Evolutionary conservation across 2,888 invertebrate genomes (phyloP).

Genomic region (Troides helena): DNA sequence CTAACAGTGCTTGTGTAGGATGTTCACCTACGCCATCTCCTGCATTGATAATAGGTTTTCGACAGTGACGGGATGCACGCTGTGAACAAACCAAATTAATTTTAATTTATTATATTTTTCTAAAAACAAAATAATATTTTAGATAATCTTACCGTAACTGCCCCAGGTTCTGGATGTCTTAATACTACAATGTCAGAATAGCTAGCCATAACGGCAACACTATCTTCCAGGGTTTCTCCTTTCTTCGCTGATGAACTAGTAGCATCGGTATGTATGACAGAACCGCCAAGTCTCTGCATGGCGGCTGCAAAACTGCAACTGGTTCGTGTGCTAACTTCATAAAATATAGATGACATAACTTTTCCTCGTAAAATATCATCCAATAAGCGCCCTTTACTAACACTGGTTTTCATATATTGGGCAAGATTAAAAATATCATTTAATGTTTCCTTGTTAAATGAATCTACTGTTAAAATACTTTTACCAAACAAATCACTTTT

Average conservation of each 20-base stretch:
- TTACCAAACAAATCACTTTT: conserved; percentile 82
- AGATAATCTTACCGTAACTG: conserved; percentile 86
- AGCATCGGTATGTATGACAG: conserved; percentile 94
- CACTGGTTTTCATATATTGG: conserved; percentile 89
- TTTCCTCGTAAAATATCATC: conserved; percentile 95
- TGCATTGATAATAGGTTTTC: conserved; percentile 97
- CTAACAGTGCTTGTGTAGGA: conserved; percentile 98
- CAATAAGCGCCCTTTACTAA: conserved; percentile 89
- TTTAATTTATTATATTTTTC: conserved; percentile 23
- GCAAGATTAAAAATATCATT: conserved; percentile 97
- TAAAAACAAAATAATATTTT: conserved; percentile 5
- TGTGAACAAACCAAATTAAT: conserved; percentile 52
- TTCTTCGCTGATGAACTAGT: conserved; percentile 96
- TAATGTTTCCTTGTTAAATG: conserved; percentile 92
- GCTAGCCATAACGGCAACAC: conserved; percentile 92
- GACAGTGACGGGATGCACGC: conserved; percentile 90
- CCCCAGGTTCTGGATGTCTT: conserved; percentile 95
- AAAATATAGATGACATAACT: conserved; percentile 97
- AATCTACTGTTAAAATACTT: conserved; percentile 91
- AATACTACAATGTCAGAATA: conserved; percentile 97
- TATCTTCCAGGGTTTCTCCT: conserved; percentile 96
- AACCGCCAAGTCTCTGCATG: conserved; percentile 97
- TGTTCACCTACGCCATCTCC: conserved; percentile 99
- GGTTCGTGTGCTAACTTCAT: conserved; percentile 98
- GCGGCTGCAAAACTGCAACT: conserved; percentile 97